Conservation (phyloP, 2,888 invertebrate genomes). For the Gymnosoma rotundatum region DNA sequence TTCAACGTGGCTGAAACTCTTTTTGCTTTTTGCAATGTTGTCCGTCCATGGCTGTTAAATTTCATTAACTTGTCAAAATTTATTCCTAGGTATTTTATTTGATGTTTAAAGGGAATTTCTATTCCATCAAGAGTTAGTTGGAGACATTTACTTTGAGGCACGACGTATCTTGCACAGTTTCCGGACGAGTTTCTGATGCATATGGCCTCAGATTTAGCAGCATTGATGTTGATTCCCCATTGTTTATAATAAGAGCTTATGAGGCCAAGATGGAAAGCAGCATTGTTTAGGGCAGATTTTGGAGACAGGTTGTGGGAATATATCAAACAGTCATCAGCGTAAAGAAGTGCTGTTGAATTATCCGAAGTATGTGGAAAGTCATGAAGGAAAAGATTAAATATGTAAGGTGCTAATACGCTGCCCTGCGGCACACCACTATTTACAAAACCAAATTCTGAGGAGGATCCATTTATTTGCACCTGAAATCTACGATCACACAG, state of each 20-base stretch:
- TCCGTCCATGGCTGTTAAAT: neutral
- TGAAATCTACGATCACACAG: slow-evolving; percentile 14
- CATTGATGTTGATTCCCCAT: slow-evolving; percentile 38
- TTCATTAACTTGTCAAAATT: neutral
- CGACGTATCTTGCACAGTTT: slow-evolving; percentile 5
- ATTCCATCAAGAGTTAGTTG: neutral
- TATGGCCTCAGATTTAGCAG: slow-evolving; percentile 21
- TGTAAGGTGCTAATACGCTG: slow-evolving; percentile 20
- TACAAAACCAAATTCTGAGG: neutral
- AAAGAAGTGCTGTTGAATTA: slow-evolving; percentile 6
- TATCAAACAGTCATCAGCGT: slow-evolving; percentile 22
- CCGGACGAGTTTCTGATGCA: slow-evolving; percentile 30
- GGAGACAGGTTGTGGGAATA: slow-evolving; percentile 13
- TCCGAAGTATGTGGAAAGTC: slow-evolving; percentile 14
- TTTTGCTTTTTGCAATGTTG: no score
- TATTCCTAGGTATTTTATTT: neutral
- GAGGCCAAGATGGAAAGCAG: neutral
- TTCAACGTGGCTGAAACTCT: neutral
- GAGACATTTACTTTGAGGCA: slow-evolving; percentile 17
- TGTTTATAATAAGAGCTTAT: neutral
- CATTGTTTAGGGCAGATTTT: neutral
- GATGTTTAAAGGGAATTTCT: slow-evolving; percentile 33
- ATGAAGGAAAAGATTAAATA: slow-evolving; percentile 10
- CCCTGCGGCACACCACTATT: slow-evolving; percentile 53
- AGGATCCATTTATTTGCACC: neutral